Evolutionary conservation across 2,888 invertebrate genomes (phyloP).

Genomic region (Diadegma fenestrale): DNA sequence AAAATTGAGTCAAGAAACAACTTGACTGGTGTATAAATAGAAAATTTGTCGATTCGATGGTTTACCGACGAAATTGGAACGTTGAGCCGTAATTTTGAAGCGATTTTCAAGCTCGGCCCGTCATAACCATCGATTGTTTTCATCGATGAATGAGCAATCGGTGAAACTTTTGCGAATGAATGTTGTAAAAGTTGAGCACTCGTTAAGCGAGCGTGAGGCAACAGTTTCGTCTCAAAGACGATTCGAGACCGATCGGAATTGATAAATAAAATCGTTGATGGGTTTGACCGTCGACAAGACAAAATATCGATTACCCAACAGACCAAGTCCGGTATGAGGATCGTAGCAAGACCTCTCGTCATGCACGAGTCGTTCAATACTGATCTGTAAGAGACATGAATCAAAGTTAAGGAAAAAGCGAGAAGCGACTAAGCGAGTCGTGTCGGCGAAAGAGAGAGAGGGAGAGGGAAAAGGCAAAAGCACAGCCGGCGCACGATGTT

Average conservation of each 20-base stretch:
- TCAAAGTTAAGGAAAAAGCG: constrained; percentile 42
- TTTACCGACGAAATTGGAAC: no score
- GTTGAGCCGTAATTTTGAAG: no score
- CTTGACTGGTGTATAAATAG: no score
- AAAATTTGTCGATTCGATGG: no score
- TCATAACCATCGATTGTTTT: no score
- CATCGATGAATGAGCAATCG: no score
- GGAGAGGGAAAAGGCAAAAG: constrained; percentile 67
- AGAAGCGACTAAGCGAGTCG: constrained; percentile 34
- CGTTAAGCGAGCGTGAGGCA: no score
- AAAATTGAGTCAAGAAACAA: no score
- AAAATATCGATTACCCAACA: constrained; percentile 26
- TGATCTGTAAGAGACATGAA: constrained; percentile 43
- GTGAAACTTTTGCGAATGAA: no score
- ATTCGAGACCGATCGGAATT: neutral
- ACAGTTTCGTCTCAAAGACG: neutral
- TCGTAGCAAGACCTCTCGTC: constrained; percentile 51
- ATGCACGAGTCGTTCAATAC: constrained; percentile 43
- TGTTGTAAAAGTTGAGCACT: no score
- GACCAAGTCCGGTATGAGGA: constrained; percentile 22
- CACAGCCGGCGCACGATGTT: constrained; percentile 70
- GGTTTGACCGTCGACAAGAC: neutral
- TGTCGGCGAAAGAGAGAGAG: constrained; percentile 14
- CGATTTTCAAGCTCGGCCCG: no score
- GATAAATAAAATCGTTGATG: neutral